These are phyloP conservation scores for Halocynthia aurantium DNA, from an alignment of 23 tunicate species.

Conservation along the genomic window DNA sequence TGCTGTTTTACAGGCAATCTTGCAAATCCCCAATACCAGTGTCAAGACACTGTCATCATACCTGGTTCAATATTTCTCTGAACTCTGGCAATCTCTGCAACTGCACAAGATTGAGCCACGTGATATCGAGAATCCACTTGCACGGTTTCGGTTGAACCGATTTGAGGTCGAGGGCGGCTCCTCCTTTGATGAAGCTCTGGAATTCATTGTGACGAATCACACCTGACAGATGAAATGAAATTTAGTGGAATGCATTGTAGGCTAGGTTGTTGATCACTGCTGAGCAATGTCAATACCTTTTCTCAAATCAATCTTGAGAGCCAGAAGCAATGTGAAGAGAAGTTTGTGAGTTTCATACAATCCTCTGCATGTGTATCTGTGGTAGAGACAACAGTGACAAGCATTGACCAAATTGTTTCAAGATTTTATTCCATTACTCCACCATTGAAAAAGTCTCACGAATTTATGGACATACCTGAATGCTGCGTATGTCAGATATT, in stretches of 20 bases:
- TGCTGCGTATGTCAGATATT: slow-evolving; percentile 66
- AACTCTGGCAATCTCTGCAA: slow-evolving; percentile 93
- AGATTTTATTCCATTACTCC: too few relatives aligned
- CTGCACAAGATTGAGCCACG: slow-evolving; percentile 96
- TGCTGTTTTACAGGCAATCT: too few relatives aligned
- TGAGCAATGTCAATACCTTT: slow-evolving; percentile 26
- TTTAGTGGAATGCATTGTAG: not conserved
- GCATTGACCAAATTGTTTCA: not conserved
- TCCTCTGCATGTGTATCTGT: slow-evolving; percentile 89
- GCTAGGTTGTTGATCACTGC: not conserved
- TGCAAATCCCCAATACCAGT: too few relatives aligned
- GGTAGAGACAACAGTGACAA: not conserved
- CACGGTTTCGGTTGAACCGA: slow-evolving; percentile 87
- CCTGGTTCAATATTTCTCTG: slow-evolving; percentile 95
- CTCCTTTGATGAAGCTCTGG: slow-evolving; percentile 96
- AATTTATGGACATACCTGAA: slow-evolving; percentile 43
- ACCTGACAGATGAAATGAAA: slow-evolving; percentile 20
- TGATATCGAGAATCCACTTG: slow-evolving; percentile 96
- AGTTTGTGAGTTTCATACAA: slow-evolving; percentile 90
- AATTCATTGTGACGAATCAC: slow-evolving; percentile 75
- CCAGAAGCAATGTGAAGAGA: slow-evolving; percentile 81
- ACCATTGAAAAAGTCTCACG: too few relatives aligned
- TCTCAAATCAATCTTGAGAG: slow-evolving; percentile 90
- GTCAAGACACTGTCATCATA: not conserved
- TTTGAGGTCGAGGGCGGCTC: slow-evolving; percentile 93